Evolutionary conservation across 1,140 invertebrate genomes (phyloP).

Genomic region (Penaeus vannamei): DNA sequence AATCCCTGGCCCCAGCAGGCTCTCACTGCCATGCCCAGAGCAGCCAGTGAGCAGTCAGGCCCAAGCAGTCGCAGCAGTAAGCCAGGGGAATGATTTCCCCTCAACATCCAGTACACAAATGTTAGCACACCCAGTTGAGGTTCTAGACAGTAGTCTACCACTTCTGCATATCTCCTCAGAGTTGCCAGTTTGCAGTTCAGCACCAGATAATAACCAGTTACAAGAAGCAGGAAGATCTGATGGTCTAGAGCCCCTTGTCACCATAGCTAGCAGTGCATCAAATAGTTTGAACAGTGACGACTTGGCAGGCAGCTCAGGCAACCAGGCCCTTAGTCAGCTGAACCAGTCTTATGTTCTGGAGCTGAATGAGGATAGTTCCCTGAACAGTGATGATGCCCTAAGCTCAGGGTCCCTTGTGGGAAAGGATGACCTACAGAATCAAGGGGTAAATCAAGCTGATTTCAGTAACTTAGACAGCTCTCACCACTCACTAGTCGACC

Average conservation of each 20-base stretch:
- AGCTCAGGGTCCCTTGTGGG: constrained; percentile 6
- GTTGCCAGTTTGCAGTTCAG: constrained; percentile 41
- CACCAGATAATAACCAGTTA: constrained; percentile 5
- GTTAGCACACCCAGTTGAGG: constrained; percentile 31
- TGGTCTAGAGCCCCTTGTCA: constrained; percentile 37
- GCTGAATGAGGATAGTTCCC: constrained; percentile 46
- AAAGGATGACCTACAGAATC: constrained; percentile 39
- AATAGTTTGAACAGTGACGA: constrained; percentile 19
- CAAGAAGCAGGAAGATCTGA: not conserved
- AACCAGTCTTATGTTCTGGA: constrained; percentile 42
- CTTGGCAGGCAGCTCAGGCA: constrained; percentile 23
- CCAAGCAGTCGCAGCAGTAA: not conserved
- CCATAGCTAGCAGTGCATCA: not conserved
- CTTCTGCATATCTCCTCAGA: constrained; percentile 41
- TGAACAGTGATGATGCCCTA: constrained; percentile 47
- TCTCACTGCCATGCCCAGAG: constrained; percentile 1
- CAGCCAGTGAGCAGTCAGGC: constrained; percentile 13
- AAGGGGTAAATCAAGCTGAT: not conserved
- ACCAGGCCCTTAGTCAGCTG: constrained; percentile 36
- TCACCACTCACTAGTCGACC: constrained; percentile 21
- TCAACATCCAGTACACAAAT: constrained; percentile 40
- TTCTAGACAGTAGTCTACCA: constrained; percentile 47
- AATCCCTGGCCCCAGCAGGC: constrained; percentile 46
- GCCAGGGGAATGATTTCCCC: constrained; percentile 17
- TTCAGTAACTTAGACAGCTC: not conserved